Evolutionary conservation across 2,888 invertebrate genomes (phyloP), one percentile per base, ranked within the genome.

Genomic region (Chrysina gloriosa): DNA sequence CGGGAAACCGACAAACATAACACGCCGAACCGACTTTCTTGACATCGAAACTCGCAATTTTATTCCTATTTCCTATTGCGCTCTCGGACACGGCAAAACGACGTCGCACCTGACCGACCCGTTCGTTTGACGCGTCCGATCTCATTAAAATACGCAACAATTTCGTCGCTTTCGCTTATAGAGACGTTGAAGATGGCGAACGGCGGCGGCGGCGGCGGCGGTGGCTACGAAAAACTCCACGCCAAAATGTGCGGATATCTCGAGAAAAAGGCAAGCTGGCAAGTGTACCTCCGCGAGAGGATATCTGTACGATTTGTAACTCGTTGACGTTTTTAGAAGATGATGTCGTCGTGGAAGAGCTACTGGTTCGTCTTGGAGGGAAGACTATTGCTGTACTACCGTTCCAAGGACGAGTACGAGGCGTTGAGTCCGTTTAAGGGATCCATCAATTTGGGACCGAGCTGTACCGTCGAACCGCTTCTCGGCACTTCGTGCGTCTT

Each of bases 321-420:
- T 25, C 4, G 16, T 29, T 5, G 5, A 25, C 31, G 11, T 48
- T 52, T 52, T 39, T 19, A 84, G 84, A 78, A 81, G 73, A 78
- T 82, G 81, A 82, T 83, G 66, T 79, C 82, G 34, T 81, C 83
- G 1, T 87, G 86, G 85, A 86, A 85, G 74, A 83, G 83, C 69
- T 84, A 85, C 75, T 87, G 86, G 86, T 87, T 86, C 72, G 86
- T 87, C 1, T 75, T 87, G 65, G 86, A 87, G 76, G 86, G 86
- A 14, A 80, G 85, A 23, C 78, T 86, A 9, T 79, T 87, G 36
- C 78, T 86, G 1, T 87, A 86, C 74, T 87, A 86, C 77, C 82
- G 85, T 71, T 85, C 85, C 1, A 84, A 86, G 74, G 79, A 82
- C 31, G 86, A 86, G 70, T 86, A 86, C 73, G 82, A 84, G 45